phyloP scores from a whole-genome alignment of 2,113 vertebrate species.

The Ascaphus truei region DNA sequence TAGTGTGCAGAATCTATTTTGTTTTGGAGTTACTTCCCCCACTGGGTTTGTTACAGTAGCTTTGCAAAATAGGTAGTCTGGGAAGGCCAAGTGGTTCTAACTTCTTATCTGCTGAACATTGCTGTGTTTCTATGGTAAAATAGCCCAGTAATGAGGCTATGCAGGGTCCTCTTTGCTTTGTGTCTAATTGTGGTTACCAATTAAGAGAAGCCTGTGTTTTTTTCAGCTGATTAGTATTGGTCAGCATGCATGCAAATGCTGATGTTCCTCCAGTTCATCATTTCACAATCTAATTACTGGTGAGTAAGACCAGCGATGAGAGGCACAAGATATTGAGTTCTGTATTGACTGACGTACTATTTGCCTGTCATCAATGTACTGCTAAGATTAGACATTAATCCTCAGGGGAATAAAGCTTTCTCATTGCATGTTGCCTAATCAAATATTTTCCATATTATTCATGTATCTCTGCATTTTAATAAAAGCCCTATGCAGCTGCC shows the following conservation, averaged over 20 bases:
- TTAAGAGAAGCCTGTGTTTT: slow-evolving; percentile 38
- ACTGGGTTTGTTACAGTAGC: no score
- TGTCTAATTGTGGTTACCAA: slow-evolving; percentile 37
- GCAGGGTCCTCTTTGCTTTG: slow-evolving; percentile 4
- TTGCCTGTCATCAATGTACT: slow-evolving; percentile 28
- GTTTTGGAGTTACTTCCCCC: no score
- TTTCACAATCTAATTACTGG: slow-evolving; percentile 48
- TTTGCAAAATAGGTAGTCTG: no score
- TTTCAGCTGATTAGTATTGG: slow-evolving; percentile 35
- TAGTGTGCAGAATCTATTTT: no score
- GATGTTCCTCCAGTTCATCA: slow-evolving; percentile 37
- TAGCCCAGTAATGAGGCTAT: neutral
- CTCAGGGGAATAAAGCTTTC: slow-evolving; percentile 35
- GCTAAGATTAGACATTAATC: slow-evolving; percentile 41
- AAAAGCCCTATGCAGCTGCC: slow-evolving; percentile 1
- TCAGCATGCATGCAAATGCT: slow-evolving; percentile 42
- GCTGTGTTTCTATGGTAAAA: no score
- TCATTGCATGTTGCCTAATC: slow-evolving; percentile 36
- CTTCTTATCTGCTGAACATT: no score
- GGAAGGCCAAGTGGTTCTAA: no score
- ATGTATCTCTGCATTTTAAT: slow-evolving; percentile 23
- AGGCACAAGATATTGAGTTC: slow-evolving; percentile 33
- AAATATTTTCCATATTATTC: slow-evolving; percentile 25
- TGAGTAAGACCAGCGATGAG: slow-evolving; percentile 40
- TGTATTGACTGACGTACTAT: slow-evolving; percentile 40